Base-by-base conservation (phyloP, 2,797 vertebrate species). In the Muscicapa striata region DNA sequence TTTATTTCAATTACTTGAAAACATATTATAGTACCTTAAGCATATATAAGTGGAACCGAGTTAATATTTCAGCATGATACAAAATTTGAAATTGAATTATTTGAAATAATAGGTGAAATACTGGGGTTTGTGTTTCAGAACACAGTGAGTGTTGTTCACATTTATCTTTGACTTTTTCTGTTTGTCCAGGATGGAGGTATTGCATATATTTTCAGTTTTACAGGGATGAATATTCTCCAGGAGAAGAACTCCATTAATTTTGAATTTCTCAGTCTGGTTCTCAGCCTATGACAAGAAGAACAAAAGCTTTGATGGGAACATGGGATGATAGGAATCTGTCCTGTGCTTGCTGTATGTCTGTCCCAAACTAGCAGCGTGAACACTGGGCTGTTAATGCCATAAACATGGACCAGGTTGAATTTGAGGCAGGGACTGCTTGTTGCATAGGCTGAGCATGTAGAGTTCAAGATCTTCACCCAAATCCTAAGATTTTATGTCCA, bases 1-100 rank as follows among this genome's bases (percentile, higher is more conserved):
- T 64, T 92, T 77, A 68, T 89, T 87, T 91, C 62, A 79, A 79
- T 90, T 89, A 79, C 89, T 48, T 76, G 67, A 87, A 94, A 92
- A 79, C 14, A 38, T 78, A 70, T 59, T 85, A 34, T 34, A 61
- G 16, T 40, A n/a, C 24, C 67, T 81, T 84, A 87, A 94, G 69
- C n/a, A 55, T 51, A 58, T 32, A 32, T 40, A 93, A 74, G 40
- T 43, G 38, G 24, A 87, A 46, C 13, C 32, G 49, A 85, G 11
- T 34, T 82, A 72, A 55, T 92, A 80, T 88, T 92, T 92, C 67
- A 54, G n/a, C n/a, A 20, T 8, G 32, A 46, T 79, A 57, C 11
- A 89, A 87, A 75, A 34, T 21, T 43, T 84, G 70, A 81, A 83
- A 73, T 57, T 32, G 48, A 84, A 70, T 55, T 46, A 74, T 78